Base-by-base conservation (phyloP, 92 coral and sea anemone genomes). In the Paramuricea clavata region DNA sequence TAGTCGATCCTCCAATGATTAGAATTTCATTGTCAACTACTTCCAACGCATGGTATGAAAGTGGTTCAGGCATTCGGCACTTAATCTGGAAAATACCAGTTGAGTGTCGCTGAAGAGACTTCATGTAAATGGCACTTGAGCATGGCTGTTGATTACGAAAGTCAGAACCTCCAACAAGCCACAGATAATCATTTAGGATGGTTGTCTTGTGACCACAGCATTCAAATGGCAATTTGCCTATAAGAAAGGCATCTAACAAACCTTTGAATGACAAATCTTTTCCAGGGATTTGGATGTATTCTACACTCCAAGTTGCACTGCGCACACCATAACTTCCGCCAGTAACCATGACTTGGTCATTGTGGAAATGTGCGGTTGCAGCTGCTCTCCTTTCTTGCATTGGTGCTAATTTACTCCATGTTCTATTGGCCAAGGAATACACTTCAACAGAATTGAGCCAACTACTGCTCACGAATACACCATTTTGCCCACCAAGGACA, bases 361-460 rank as follows among this genome's bases (percentile, higher is more conserved):
- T n/a, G 27, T 42, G 26, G 1, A 42, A 6, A 47, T 13, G 25
- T 44, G 81, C 25, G 21, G 81, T 44, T 1, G 81, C 16, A 12
- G 62, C 23, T 8, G 16, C 36, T 17, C 81, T 22, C 0, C 9
- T 7, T 27, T 47, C 33, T 25, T 22, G 60, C 62, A 50, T 44
- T 11, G 62, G 17, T 26, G 61, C 56, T 26, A 75, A 47, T 42
- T 49, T 19, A 17, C 25, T 10, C 81, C 81, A 75, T 23, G 35
- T 22, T 27, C 27, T 44, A 3, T 47, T 44, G 39, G 39, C 3
- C 64, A 49, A 23, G 39, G 12, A 8, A 26, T 19, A 75, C 62
- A 13, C 22, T 31, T 75, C 81, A 17, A 50, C 81, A 22, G 81
- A 75, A 26, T 10, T 75, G 8, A 72, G 78, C 36, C 76, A 47